Base-by-base conservation (phyloP, 2,888 invertebrate genomes). In the Torymus tubicola region DNA sequence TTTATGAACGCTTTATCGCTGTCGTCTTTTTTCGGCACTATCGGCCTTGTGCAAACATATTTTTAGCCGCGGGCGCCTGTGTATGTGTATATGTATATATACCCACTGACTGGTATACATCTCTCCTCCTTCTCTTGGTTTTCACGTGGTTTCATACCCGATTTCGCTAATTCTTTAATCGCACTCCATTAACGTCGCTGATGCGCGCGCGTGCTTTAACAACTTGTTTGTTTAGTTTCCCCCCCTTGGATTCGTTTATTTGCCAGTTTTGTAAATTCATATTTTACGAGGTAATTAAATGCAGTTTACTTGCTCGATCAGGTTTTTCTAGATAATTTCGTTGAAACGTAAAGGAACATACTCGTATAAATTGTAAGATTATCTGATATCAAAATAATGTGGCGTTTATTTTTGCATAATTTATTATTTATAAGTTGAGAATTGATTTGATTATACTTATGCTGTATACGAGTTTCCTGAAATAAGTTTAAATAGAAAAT, bases 41-140 rank as follows among this genome's bases (percentile, higher is more conserved):
- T 53, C 64, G 53, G 72, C 81, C 79, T 77, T 79, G 81, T 55
- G 68, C 58, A 31, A 52, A 63, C 57, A 31, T 73, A 81, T 74
- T 74, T 67, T 69, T 74, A 74, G 55, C 52, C 0, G 42, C 24
- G 2, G 2, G 21, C 14, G 21, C 50, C 42, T 14, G n/a, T 50
- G 53, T 31, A 31, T 31, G 14, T 60, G 24, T 60, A 4, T 14
- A 5, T 55, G 14, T 24, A 14, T 24, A 42, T 8, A 42, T 8
- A 42, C 31, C 21, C 21, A 21, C 2, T 21, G 21, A 4, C 31
- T 31, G 31, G 31, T 31, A 42, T 8, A 8, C 42, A 1, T 42
- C 42, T 42, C 42, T 42, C 8, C 42, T 42, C 42, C 10, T 8
- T 8, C 42, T 8, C 42, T 0, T 4, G 42, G 42, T 8, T 42